A percentile compares a stretch with the other conserved stretches of the same genome.
Evolutionary conservation across 2,888 invertebrate species (phyloP).

Genomic region (Griposia aprilina): DNA sequence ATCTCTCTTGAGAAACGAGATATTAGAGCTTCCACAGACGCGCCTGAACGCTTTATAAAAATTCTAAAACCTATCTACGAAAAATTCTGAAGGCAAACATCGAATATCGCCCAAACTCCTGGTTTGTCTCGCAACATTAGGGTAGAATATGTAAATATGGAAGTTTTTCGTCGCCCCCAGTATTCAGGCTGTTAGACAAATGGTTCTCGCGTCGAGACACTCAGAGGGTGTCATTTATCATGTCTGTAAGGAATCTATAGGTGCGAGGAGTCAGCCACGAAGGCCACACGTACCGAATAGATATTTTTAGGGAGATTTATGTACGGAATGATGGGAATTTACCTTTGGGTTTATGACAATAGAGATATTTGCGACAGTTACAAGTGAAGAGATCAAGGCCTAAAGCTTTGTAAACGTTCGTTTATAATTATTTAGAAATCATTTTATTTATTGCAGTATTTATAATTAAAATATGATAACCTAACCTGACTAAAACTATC

Average conservation of each 20-base stretch:
- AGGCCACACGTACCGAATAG: conserved; percentile 57
- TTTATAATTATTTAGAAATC: not conserved
- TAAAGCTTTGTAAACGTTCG: not conserved
- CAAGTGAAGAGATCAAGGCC: not conserved
- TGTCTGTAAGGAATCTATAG: conserved; percentile 76
- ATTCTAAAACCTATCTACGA: conserved; percentile 31
- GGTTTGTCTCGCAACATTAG: conserved; percentile 49
- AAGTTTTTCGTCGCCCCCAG: conserved; percentile 75
- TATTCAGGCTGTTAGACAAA: conserved; percentile 78
- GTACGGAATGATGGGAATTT: conserved; percentile 44
- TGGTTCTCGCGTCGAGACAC: conserved; percentile 76
- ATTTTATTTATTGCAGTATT: too few relatives aligned
- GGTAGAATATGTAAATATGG: conserved; percentile 80
- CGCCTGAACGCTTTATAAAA: conserved; percentile 32
- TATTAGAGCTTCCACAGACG: conserved; percentile 14
- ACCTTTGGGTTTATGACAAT: conserved; percentile 32
- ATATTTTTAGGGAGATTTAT: conserved; percentile 63
- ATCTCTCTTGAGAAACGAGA: conserved; percentile 30
- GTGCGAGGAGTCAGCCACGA: conserved; percentile 64
- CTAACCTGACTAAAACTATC: too few relatives aligned
- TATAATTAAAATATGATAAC: too few relatives aligned
- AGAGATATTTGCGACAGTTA: conserved; percentile 26
- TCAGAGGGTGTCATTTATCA: conserved; percentile 79
- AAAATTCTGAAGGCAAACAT: conserved; percentile 36
- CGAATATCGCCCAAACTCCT: conserved; percentile 32